Evolutionary conservation across 92 coral and sea anemone species (phyloP).

Genomic region (Epizoanthus scotinus): DNA sequence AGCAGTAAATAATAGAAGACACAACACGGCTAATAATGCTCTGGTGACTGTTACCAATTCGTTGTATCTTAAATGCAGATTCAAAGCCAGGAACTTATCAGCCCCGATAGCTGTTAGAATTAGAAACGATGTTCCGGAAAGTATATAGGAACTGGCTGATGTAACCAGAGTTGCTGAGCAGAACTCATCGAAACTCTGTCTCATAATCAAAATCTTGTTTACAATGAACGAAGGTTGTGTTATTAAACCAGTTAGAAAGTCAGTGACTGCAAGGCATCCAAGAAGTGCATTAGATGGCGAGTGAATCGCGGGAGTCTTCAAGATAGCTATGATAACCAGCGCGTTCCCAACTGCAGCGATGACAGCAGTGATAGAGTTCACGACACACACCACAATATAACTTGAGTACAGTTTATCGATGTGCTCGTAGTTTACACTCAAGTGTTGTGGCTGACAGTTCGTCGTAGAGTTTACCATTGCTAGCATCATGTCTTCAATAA

Average conservation of each 20-base stretch:
- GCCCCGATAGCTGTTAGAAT: conserved; percentile 24
- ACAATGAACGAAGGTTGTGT: conserved; percentile 29
- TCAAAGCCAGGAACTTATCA: conserved; percentile 13
- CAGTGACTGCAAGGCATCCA: conserved; percentile 26
- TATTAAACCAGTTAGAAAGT: conserved; percentile 25
- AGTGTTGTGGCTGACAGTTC: conserved; percentile 12
- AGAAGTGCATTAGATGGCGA: conserved; percentile 16
- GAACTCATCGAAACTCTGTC: neutral
- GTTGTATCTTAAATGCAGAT: conserved; percentile 24
- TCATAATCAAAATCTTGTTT: conserved; percentile 22
- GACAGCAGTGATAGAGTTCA: conserved; percentile 2
- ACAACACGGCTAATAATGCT: neutral
- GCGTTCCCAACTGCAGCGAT: neutral
- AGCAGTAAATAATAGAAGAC: conserved; percentile 5
- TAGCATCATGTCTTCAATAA: neutral
- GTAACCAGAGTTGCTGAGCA: conserved; percentile 24
- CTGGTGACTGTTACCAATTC: conserved; percentile 19
- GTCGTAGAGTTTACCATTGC: neutral
- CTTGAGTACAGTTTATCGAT: neutral
- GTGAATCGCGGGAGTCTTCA: conserved; percentile 27
- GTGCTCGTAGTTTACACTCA: conserved; percentile 24
- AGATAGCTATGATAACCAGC: conserved; percentile 3
- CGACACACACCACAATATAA: conserved; percentile 9
- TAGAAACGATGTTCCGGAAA: conserved; percentile 27
- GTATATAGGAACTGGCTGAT: conserved; percentile 37